Evolutionary conservation across 2,888 invertebrate genomes (phyloP), one percentile per base, ranked within the genome.

Genomic region (Zygothrica quintamaculata): DNA sequence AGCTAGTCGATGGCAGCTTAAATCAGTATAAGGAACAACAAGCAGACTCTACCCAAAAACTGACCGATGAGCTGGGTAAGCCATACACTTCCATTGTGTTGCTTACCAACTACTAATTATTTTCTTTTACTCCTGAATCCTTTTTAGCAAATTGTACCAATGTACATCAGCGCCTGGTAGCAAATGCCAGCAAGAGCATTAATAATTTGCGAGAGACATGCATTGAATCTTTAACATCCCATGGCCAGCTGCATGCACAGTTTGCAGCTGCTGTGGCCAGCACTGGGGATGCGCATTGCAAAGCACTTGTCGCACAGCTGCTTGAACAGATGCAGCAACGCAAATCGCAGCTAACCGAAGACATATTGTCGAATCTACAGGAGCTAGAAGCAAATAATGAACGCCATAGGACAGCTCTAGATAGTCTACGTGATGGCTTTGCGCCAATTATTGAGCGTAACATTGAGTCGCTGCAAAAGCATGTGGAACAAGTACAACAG

Each of bases 1-100:
- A 88, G 9, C 18, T 78, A 25, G 84, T 91, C 58, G 82, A 85
- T 11, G 75, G 77, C 6, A 88, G 87, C 25, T 53, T 90, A 1
- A 64, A 59, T 1, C 64, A 77, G 13, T 84, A 89, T 6, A 68
- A 87, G 51, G 82, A 74, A 8, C 84, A 89, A 12, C 90, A 90
- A 22, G 66, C 62, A 0, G 81, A 73, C 0, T 75, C 84, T 39
- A 77, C 85, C 1, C 69, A 88, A 36, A 61, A 84, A 34, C 67
- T 91, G 1, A 59, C 68, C 4, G 84, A 88, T 2, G 90, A 90
- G 67, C 74, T 91, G 16, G 64, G 89, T 89, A 59, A 67, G 79
- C 43, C 4, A 3, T 25, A 0, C 0, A 5, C 5, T 12, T 26
- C 0, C 7, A 8, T 12, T 1, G 8, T 1, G 8, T 6, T 3